Conservation (phyloP, 2,888 invertebrate species). For the Cheilosia soror region DNA sequence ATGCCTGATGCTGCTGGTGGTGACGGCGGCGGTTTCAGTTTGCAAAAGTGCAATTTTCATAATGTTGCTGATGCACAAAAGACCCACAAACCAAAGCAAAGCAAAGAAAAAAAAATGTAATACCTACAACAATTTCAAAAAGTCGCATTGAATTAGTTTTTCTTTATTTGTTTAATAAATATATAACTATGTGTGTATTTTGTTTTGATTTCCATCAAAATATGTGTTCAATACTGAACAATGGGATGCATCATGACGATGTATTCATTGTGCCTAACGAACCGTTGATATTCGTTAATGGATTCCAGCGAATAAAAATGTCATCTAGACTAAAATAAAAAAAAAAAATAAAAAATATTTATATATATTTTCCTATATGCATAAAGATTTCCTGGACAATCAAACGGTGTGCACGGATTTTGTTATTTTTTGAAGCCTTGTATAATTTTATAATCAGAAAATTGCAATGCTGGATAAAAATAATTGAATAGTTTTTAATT, state of each 20-base stretch:
- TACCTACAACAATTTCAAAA: slow-evolving; percentile 23
- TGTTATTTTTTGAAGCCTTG: slow-evolving; percentile 14
- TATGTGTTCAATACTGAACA: slow-evolving; percentile 48
- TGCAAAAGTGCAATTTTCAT: slow-evolving; percentile 40
- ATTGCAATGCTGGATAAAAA: slow-evolving; percentile 25
- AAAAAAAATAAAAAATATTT: slow-evolving; percentile 22
- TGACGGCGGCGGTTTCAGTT: slow-evolving; percentile 38
- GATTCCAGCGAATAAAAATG: slow-evolving; percentile 57
- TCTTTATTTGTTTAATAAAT: slow-evolving; percentile 44
- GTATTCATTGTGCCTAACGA: slow-evolving; percentile 73
- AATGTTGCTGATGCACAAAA: background rate
- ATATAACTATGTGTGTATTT: slow-evolving; percentile 20
- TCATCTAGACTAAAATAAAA: slow-evolving; percentile 57
- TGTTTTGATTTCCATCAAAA: slow-evolving; percentile 48
- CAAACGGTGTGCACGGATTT: slow-evolving; percentile 10
- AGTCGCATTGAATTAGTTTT: slow-evolving; percentile 50
- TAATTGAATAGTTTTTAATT: background rate
- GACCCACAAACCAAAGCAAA: background rate
- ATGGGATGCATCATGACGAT: slow-evolving; percentile 28
- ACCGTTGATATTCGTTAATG: slow-evolving; percentile 70
- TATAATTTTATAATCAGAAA: slow-evolving; percentile 44
- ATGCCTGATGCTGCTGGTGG: background rate
- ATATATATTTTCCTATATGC: slow-evolving; percentile 10
- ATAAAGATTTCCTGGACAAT: slow-evolving; percentile 55
- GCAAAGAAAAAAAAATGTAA: slow-evolving; percentile 15